These are phyloP conservation scores for Drosophila subquinaria DNA, from an alignment of 2,888 invertebrate genomes.

Conservation along the genomic window DNA sequence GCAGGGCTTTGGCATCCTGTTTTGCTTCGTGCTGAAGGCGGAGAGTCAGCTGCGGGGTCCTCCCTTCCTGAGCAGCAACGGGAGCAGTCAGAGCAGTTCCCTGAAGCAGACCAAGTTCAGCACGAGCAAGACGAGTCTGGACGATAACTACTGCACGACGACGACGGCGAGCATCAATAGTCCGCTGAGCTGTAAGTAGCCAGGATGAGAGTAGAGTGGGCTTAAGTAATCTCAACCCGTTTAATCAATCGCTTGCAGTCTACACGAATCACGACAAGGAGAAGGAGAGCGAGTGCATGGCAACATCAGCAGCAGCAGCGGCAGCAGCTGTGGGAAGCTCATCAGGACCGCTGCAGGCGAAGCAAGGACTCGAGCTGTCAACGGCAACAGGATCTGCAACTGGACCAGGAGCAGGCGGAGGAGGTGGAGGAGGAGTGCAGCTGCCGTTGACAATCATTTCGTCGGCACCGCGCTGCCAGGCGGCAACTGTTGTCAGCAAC, in stretches of 20 bases:
- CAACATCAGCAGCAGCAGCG: slow-evolving; percentile 56
- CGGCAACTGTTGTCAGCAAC: slow-evolving; percentile 55
- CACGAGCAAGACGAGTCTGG: slow-evolving; percentile 83
- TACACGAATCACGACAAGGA: slow-evolving; percentile 85
- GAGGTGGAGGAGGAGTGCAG: slow-evolving; percentile 53
- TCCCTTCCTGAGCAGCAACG: slow-evolving; percentile 66
- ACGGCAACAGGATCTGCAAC: slow-evolving; percentile 34
- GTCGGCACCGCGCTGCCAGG: slow-evolving; percentile 83
- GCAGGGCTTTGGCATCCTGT: slow-evolving; percentile 84
- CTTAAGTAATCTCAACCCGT: not conserved
- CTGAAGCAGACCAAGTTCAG: slow-evolving; percentile 81
- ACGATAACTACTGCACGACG: slow-evolving; percentile 85
- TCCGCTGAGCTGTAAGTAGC: slow-evolving; percentile 85
- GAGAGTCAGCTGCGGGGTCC: slow-evolving; percentile 82
- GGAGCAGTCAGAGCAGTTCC: slow-evolving; percentile 68
- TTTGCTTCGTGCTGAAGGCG: slow-evolving; percentile 85
- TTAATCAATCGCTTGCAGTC: slow-evolving; percentile 69
- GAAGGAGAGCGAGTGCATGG: slow-evolving; percentile 83
- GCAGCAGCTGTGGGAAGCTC: slow-evolving; percentile 46
- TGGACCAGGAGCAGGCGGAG: not conserved
- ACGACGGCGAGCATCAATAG: slow-evolving; percentile 83
- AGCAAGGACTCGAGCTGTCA: slow-evolving; percentile 72
- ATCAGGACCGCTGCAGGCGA: slow-evolving; percentile 54
- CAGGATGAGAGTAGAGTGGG: not conserved
- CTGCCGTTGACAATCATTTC: slow-evolving; percentile 85